Evolutionary conservation across 2,888 invertebrate species (phyloP).

Genomic region (Drosophila peninsularis): DNA sequence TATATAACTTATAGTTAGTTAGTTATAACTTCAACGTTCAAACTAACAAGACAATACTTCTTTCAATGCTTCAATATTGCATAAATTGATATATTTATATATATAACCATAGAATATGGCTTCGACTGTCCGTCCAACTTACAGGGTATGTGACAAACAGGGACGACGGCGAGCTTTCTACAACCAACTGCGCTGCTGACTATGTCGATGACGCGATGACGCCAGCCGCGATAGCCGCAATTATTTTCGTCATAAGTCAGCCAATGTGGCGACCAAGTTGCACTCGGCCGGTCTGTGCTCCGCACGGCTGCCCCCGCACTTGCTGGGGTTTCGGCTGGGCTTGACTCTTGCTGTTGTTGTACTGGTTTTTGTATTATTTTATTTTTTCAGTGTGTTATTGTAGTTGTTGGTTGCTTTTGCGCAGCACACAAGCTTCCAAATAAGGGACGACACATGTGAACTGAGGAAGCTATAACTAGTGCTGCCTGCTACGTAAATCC

Average conservation of each 20-base stretch:
- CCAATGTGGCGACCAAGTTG: conserved; percentile 75
- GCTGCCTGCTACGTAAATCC: conserved; percentile 82
- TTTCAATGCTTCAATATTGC: too few relatives aligned
- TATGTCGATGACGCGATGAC: conserved; percentile 73
- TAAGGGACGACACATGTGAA: conserved; percentile 85
- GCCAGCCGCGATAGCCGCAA: conserved; percentile 74
- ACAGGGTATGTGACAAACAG: conserved; percentile 15
- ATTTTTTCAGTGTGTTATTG: conserved; percentile 37
- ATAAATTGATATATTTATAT: too few relatives aligned
- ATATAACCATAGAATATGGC: too few relatives aligned
- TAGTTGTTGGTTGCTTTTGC: conserved; percentile 35
- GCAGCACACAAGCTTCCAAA: conserved; percentile 84
- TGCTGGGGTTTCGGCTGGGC: conserved; percentile 14
- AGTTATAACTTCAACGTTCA: too few relatives aligned
- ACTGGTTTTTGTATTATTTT: conserved; percentile 51
- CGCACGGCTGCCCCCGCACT: neutral
- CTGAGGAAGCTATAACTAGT: conserved; percentile 84
- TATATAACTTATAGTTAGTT: too few relatives aligned
- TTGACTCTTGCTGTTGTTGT: conserved; percentile 45
- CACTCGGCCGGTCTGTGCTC: conserved; percentile 41
- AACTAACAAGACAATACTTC: too few relatives aligned
- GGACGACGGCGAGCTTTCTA: conserved; percentile 56
- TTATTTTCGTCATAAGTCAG: conserved; percentile 81
- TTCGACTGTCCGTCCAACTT: neutral
- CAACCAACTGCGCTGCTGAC: conserved; percentile 34